These are phyloP conservation scores for Erethizon dorsatum DNA, from an alignment of 2,797 vertebrate genomes.

Conservation along the genomic window DNA sequence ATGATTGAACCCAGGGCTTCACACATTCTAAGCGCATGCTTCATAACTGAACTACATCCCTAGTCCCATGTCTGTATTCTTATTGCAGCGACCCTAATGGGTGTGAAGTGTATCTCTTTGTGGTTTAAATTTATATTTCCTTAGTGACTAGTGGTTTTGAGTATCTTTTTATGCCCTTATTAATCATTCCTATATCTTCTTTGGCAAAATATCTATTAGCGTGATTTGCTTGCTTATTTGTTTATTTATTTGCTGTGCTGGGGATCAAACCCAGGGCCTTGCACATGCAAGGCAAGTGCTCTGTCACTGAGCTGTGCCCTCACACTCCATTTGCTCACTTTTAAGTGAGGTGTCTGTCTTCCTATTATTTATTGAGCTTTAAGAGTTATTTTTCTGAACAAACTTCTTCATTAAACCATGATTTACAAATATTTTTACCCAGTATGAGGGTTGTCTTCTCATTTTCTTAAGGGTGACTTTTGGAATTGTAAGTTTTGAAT, in stretches of 20 bases:
- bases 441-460: neutral
- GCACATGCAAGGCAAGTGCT: neutral
- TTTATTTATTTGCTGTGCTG: neutral
- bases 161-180: neutral
- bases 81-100: neutral
- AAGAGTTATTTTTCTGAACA: neutral
- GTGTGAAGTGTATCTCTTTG: neutral
- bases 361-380: neutral
- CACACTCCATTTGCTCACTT: neutral
- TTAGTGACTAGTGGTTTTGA: neutral
- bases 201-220: neutral
- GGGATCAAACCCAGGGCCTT: too few species aligned
- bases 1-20: neutral
- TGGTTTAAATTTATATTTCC: neutral
- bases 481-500: conserved; percentile 7
- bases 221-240: neutral
- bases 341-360: neutral
- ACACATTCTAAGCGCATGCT: neutral
- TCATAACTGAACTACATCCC: too few species aligned
- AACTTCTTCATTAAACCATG: neutral
- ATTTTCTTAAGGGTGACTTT: conserved; percentile 30
- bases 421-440: neutral
- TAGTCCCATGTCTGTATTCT: neutral
- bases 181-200: neutral
- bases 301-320: too few species aligned